A percentile compares a stretch with the other conserved stretches of the same genome.
These are phyloP conservation scores for Conopomorpha cramerella DNA, from an alignment of 1,140 invertebrate genomes.

Conservation along the genomic window DNA sequence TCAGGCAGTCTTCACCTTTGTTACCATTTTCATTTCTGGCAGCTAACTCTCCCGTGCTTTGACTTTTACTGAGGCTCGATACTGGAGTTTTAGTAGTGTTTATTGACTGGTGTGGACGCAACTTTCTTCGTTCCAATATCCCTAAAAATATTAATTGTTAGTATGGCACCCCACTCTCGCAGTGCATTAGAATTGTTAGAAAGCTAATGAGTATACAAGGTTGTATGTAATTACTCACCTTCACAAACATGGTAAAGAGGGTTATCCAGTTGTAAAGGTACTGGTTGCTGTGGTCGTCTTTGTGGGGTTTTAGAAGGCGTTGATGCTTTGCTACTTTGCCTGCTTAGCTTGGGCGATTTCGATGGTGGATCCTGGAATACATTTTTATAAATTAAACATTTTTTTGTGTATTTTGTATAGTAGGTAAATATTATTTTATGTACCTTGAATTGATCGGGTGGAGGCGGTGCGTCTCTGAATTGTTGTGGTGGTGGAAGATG, in stretches of 20 bases:
- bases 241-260: slow-evolving; percentile 82
- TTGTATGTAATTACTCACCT: slow-evolving; percentile 32
- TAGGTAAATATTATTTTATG: slow-evolving; percentile 4
- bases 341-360: slow-evolving; percentile 36
- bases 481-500: slow-evolving; percentile 83
- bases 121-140: slow-evolving; percentile 46
- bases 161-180: no score
- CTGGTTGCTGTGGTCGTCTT: slow-evolving; percentile 24
- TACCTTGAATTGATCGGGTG: slow-evolving; percentile 71
- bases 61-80: slow-evolving; percentile 58
- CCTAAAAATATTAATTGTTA: no score
- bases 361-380: slow-evolving; percentile 51
- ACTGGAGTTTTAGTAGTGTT: slow-evolving; percentile 41
- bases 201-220: background rate
- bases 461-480: slow-evolving; percentile 79
- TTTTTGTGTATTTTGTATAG: no score
- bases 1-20: no score
- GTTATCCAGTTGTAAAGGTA: slow-evolving; percentile 71
- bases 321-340: slow-evolving; percentile 44
- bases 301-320: slow-evolving; percentile 37
- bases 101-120: slow-evolving; percentile 51
- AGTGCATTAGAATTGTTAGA: background rate
- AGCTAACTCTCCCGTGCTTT: slow-evolving; percentile 63
- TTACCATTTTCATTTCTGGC: slow-evolving; percentile 43
- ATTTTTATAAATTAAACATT: no score